A percentile compares a stretch with the other conserved stretches of the same genome.
Evolutionary conservation across 2,113 vertebrate genomes (phyloP).

Genomic region (Pygoscelis antarcticus): DNA sequence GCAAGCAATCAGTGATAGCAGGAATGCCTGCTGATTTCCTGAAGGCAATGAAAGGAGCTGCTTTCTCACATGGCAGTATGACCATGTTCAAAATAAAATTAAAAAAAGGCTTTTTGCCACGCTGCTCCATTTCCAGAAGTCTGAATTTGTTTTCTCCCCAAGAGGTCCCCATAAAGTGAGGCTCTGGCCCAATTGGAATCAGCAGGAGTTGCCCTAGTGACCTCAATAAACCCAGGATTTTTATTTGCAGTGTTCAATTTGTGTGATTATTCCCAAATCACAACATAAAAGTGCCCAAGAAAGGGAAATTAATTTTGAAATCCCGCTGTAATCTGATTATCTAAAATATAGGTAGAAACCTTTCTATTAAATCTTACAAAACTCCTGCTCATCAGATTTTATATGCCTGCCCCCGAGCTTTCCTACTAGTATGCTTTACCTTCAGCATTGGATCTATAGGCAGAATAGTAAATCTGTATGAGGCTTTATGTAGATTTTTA

Average conservation of each 20-base stretch:
- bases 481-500: constrained; percentile 5
- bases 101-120: neutral
- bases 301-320: constrained; percentile 45
- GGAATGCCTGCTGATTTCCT: neutral
- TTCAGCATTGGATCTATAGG: neutral
- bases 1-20: neutral
- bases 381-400: neutral
- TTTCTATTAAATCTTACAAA: neutral
- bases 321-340: constrained; percentile 37
- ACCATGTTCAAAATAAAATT: neutral
- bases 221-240: constrained; percentile 11
- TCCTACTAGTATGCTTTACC: neutral
- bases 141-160: neutral
- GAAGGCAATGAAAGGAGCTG: neutral
- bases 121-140: neutral
- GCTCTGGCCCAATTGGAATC: neutral
- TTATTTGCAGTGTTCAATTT: neutral
- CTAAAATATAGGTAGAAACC: constrained; percentile 6
- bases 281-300: neutral
- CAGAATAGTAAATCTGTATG: neutral
- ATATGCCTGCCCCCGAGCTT: neutral
- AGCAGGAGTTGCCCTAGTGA: neutral
- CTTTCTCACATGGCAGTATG: neutral
- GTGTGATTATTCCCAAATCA: neutral
- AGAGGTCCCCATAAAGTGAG: neutral